A percentile compares a stretch with the other conserved stretches of the same genome.
These are phyloP conservation scores for Rhagoletis zephyria DNA, from an alignment of 1,140 invertebrate species.

Conservation along the genomic window DNA sequence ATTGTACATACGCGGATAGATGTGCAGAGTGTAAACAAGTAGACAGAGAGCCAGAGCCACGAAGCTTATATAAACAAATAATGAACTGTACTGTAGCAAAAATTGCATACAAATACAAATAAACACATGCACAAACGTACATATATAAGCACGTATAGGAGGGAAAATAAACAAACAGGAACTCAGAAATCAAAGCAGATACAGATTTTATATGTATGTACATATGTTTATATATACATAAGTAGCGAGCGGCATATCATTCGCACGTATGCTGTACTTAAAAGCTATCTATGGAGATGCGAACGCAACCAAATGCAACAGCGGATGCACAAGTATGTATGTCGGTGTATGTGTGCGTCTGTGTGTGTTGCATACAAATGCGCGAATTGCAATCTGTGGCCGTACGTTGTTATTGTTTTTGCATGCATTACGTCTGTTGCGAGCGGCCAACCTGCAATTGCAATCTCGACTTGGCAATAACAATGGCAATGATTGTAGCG, in stretches of 20 bases:
- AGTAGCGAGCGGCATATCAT: too few relatives aligned
- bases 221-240: too few relatives aligned
- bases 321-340: neutral
- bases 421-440: neutral
- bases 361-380: neutral
- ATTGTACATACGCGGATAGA: neutral
- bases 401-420: neutral
- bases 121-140: neutral
- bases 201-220: neutral
- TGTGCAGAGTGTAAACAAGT: neutral
- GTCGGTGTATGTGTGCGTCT: neutral
- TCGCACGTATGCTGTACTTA: neutral
- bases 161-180: too few relatives aligned
- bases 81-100: conserved; percentile 26
- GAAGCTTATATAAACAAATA: conserved; percentile 13
- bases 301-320: neutral
- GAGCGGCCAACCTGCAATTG: conserved; percentile 16
- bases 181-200: neutral
- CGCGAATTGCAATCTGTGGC: neutral
- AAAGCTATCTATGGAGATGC: neutral
- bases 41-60: neutral
- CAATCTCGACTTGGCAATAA: conserved; percentile 44
- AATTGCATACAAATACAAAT: neutral
- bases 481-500: conserved; percentile 47
- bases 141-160: neutral